Evolutionary conservation across 2,797 vertebrate species (phyloP), one percentile per base, ranked within the genome.

Genomic region (Netta rufina): DNA sequence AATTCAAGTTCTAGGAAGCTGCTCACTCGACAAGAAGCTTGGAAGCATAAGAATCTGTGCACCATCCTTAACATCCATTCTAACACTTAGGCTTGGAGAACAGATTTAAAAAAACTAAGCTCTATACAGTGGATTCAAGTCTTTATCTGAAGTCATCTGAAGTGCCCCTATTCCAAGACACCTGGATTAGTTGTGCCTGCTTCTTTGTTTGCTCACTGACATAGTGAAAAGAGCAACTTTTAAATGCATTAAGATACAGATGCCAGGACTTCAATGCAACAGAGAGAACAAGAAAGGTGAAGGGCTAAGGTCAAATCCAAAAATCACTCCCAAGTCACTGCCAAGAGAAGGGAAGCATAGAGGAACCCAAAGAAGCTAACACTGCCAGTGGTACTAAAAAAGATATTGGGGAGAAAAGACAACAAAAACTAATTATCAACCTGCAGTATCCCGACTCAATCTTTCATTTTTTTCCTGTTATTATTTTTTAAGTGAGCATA

Each of bases 91-190:
- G 13, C 53, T 25, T 41, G 43, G 20, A 82, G 33, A 69, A 87
- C 65, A 51, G 27, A 5, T 2, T 2, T 72, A 67, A 38, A 65
- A 83, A 1, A 2, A 79, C 13, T 6, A 18, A 90, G 17, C 15
- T 32, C 60, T 67, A 49, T 2, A 17, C 64, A 75, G 9, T 32
- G 3, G 21, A 70, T 1, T 0, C 0, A 79, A 9, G 12, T 11
- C 17, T 64, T 54, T 19, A 66, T 21, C 45, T 47, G 45, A 47
- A 47, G 45, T 47, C 22, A 49, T 24, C 47, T 25, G 43, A 56
- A 91, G 41, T 6, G 33, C 10, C 39, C 32, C 11, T 47, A n/a
- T 82, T 80, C 61, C 64, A 77, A 6, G 0, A 33, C 13, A 71
- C 4, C 1, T n/a, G 16, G 3, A 30, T 74, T 38, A 79, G 56